A percentile compares a stretch with the other conserved stretches of the same genome.
Evolutionary conservation across 2,888 invertebrate genomes (phyloP).

Genomic region (Strigamia crassipes): DNA sequence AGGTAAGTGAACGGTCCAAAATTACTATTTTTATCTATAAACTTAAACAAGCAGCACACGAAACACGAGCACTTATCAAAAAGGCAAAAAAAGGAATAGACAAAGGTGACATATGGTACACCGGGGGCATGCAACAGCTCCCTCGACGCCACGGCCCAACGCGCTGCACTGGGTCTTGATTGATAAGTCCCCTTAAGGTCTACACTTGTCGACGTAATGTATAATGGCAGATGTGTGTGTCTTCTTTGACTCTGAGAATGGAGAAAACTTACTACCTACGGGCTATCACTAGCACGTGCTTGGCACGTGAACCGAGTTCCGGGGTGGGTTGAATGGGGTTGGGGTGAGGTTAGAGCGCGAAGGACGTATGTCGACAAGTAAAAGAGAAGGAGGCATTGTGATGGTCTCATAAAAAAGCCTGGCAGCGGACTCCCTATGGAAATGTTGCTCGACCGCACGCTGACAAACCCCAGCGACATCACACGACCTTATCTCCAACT

Average conservation of each 20-base stretch:
- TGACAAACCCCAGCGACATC: slow-evolving; percentile 33
- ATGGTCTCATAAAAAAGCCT: slow-evolving; percentile 32
- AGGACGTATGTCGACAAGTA: not conserved
- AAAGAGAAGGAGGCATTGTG: slow-evolving; percentile 5
- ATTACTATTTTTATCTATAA: slow-evolving; percentile 9
- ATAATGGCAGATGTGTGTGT: slow-evolving; percentile 25
- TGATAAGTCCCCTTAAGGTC: slow-evolving; percentile 29
- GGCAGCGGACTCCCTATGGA: slow-evolving; percentile 22
- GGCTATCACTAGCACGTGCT: slow-evolving; percentile 31
- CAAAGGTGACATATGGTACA: slow-evolving; percentile 10
- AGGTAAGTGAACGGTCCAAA: slow-evolving; percentile 65
- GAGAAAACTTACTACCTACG: slow-evolving; percentile 2
- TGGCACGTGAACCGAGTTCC: slow-evolving; percentile 17
- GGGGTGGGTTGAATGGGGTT: slow-evolving; percentile 29
- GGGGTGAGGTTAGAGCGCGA: slow-evolving; percentile 3
- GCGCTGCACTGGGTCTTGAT: slow-evolving; percentile 6
- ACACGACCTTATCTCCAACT: slow-evolving; percentile 27
- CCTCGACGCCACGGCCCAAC: not conserved
- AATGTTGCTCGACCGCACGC: slow-evolving; percentile 32
- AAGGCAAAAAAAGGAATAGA: not conserved
- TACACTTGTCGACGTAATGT: slow-evolving; percentile 20
- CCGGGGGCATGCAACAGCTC: slow-evolving; percentile 31
- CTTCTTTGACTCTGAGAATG: slow-evolving; percentile 15
- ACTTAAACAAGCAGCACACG: slow-evolving; percentile 28
- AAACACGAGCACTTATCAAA: slow-evolving; percentile 1